phyloP scores from a whole-genome alignment of 2,797 vertebrate species.

The Meda fulgida region DNA sequence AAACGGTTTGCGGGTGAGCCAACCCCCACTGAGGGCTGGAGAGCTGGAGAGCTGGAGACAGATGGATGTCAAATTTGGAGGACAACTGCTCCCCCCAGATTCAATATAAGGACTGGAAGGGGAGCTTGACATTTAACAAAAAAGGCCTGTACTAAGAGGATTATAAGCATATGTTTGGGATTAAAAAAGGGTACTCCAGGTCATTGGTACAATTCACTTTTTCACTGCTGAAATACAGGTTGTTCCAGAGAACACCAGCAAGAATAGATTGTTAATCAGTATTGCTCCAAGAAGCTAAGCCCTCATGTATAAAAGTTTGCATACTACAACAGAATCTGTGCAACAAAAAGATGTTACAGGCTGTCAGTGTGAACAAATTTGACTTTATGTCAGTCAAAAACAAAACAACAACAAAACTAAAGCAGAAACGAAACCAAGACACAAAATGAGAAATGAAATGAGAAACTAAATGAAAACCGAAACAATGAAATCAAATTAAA shows the following conservation, averaged over 20 bases:
- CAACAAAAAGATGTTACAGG: neutral
- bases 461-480: neutral
- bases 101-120: neutral
- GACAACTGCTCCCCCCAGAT: constrained; percentile 23
- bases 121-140: constrained; percentile 42
- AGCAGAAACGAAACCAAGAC: neutral
- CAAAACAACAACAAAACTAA: neutral
- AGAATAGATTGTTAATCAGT: constrained; percentile 20
- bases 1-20: neutral
- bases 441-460: neutral
- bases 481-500: neutral
- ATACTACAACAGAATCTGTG: neutral
- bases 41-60: constrained; percentile 32
- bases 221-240: constrained; percentile 12
- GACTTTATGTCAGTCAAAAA: neutral
- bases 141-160: constrained; percentile 59
- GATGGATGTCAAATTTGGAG: constrained; percentile 30
- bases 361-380: neutral
- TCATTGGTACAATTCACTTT: constrained; percentile 57
- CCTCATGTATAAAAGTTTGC: neutral
- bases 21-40: constrained; percentile 30
- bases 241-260: neutral
- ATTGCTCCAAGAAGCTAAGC: neutral
- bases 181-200: constrained; percentile 43
- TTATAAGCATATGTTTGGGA: constrained; percentile 60